Base-by-base conservation (phyloP, 2,113 vertebrate genomes). In the Talpa occidentalis region DNA sequence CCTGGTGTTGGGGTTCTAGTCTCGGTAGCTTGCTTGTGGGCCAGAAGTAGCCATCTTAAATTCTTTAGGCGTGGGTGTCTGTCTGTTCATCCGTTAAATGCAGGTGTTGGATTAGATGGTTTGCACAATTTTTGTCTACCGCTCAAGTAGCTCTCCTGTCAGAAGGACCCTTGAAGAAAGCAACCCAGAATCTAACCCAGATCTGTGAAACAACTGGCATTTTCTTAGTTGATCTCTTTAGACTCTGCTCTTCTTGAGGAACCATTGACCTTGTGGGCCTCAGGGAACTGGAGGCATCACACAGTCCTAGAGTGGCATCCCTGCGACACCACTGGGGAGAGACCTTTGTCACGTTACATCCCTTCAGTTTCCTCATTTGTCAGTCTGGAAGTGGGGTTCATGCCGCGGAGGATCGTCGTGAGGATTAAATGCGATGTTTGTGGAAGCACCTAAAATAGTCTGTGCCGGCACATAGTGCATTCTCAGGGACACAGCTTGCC, bases 41-140 rank as follows among this genome's bases (percentile, higher is more conserved):
- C 37, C 80, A 83, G 62, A 74, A 90, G 93, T 95, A 95, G 79
- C 92, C 95, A 95, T 96, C 85, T 97, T 94, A 84, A 89, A 87
- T 92, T 22, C 56, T 64, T 47, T 4, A 70, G 69, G 83, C 32
- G 76, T 92, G 80, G 94, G 93, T 93, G 92, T 84, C 76, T 95
- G 82, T 85, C 69, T 94, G 72, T 64, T 88, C 40, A 11, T 96
- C 83, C 93, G 83, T 90, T 83, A 47, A 56, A 54, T 44, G 70
- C 64, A 37, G 42, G 91, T 70, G 67, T 90, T 82, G 60, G 37
- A 87, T 86, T 67, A 54, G 44, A 70, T 96, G 94, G 62, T 91
- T 66, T 82, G 26, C 64, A 67, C 24, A 30, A 1, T n/a, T 54
- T 78, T 76, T 60, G 54, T 17, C 37, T 56, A 42, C 3, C 88